Base-by-base conservation (phyloP, 2,797 vertebrate genomes). In the Pelodytes ibericus region DNA sequence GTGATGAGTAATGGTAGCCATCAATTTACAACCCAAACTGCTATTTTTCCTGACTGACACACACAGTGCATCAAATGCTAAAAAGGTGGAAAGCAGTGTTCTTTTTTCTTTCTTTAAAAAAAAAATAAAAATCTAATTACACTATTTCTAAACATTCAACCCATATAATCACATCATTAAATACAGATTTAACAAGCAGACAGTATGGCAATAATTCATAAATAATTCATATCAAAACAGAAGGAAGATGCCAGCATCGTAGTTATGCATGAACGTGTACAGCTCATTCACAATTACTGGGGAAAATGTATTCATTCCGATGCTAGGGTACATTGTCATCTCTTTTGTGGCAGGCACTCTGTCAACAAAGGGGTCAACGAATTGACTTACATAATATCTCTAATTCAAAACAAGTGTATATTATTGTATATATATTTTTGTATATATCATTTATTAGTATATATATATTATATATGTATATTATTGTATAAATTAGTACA, bases 201-300 rank as follows among this genome's bases (percentile, higher is more conserved):
- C 70, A 59, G 39, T 29, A 72, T 30, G 26, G 70, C 57, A 72
- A 61, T 62, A 49, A 72, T 49, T 61, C 41, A 72, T 72, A 72
- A 59, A 71, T 71, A 71, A 59, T 71, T 10, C 31, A 71, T 30
- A 26, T 57, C 15, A 60, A 71, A 71, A 41, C 36, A 71, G 68
- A 41, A 58, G 53, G 53, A 39, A 47, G 56, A 60, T 62, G 70
- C 10, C 57, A 44, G 31, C 25, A 49, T 61, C 29, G 39, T 62
- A 47, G 26, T 72, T 72, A 61, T 72, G 57, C 26, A 72, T 60
- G 57, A 72, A 11, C 62, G 57, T 61, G 39, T 44, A 59, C 41
- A 13, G 22, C 53, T 26, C 25, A 31, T 47, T 27, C 26, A 72
- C 36, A 51, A 49, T 13, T 39, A 57, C 66, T n/a, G 56, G 11